These are phyloP conservation scores for Tetranychus truncatus DNA, from an alignment of 2,888 invertebrate genomes.

Conservation along the genomic window DNA sequence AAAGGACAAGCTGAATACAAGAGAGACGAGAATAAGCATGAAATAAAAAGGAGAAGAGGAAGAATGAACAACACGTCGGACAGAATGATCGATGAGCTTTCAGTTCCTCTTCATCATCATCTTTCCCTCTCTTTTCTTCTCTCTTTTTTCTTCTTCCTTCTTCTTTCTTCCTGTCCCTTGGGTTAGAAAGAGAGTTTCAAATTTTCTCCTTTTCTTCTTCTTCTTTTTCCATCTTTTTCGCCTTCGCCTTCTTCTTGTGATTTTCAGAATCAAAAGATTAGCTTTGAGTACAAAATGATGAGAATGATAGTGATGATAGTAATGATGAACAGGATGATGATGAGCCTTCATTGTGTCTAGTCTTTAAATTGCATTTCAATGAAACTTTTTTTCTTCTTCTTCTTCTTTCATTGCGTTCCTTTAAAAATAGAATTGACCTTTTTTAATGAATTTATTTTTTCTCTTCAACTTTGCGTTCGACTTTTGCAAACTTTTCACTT, in stretches of 20 bases:
- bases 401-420: background rate
- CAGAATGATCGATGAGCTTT: conserved; percentile 20
- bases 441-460: background rate
- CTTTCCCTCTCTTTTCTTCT: conserved; percentile 31
- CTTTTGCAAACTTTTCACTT: background rate
- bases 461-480: background rate
- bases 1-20: background rate
- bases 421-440: no score
- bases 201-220: background rate
- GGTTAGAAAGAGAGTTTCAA: background rate
- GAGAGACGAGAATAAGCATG: background rate
- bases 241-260: background rate
- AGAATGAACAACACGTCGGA: background rate
- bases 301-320: background rate
- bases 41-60: background rate
- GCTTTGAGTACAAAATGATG: background rate
- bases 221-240: background rate
- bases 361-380: background rate
- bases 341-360: background rate
- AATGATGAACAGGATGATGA: background rate
- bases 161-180: conserved; percentile 20
- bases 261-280: background rate
- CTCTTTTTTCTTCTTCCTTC: conserved; percentile 21
- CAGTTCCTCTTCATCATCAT: conserved; percentile 21
- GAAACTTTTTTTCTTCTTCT: background rate